Conservation (phyloP, 2,113 vertebrate species). For the Dipodomys spectabilis region DNA sequence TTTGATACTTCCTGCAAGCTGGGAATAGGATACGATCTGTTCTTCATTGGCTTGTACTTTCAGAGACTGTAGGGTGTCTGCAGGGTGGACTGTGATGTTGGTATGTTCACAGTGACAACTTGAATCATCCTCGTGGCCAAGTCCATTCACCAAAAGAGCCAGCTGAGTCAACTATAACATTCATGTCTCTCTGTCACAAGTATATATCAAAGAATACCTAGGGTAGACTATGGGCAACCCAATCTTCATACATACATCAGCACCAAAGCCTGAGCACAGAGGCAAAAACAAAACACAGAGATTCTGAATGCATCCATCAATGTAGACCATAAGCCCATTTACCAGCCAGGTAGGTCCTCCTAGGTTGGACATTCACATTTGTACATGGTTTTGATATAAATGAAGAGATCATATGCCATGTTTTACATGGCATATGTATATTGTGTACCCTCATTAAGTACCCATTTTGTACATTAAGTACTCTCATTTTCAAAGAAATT, state of each 20-base stretch:
- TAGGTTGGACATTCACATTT: not conserved
- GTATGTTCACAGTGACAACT: not conserved
- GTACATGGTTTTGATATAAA: too few species aligned
- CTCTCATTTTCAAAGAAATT: not conserved
- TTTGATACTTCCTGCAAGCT: not conserved
- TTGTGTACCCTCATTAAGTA: not conserved
- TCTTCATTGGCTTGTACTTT: not conserved
- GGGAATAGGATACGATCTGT: too few species aligned
- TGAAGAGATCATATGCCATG: not conserved
- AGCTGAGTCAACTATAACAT: not conserved
- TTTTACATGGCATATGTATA: too few species aligned
- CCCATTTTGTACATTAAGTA: not conserved
- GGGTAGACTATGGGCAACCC: rapidly evolving
- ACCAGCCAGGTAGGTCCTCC: not conserved
- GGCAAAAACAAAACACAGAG: not conserved
- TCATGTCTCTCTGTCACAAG: not conserved
- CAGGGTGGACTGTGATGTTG: rapidly evolving
- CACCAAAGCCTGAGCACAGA: not conserved
- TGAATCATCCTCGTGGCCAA: not conserved
- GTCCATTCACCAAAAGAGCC: not conserved
- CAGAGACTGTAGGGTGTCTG: rapidly evolving
- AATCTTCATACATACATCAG: not conserved
- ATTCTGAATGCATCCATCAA: rapidly evolving
- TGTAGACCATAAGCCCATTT: not conserved
- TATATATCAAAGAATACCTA: not conserved